These are phyloP conservation scores for Hermatobates lingyangjiaoensis DNA, from an alignment of 1,140 invertebrate genomes.

Conservation along the genomic window DNA sequence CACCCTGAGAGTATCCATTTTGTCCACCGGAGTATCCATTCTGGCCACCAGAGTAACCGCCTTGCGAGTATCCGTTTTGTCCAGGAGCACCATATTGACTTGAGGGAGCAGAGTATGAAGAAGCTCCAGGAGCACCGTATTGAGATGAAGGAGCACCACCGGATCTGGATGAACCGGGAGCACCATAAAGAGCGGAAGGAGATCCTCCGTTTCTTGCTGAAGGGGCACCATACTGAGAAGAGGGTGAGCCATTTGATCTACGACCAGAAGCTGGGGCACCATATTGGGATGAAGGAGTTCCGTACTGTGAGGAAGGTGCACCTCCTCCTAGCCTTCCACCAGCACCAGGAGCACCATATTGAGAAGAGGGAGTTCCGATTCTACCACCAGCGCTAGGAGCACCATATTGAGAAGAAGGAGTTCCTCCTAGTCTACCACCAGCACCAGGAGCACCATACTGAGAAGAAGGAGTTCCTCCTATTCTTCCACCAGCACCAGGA, in stretches of 20 bases:
- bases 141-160: constrained; percentile 4
- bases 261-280: constrained; percentile 5
- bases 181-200: constrained; percentile 2
- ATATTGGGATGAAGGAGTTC: constrained; percentile 4
- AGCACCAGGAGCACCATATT: constrained; percentile 2
- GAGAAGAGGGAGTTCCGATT: not conserved
- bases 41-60: not conserved
- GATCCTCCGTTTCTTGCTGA: not conserved
- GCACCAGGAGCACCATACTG: constrained; percentile 3
- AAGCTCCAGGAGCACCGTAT: constrained; percentile 4
- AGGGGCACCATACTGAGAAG: constrained; percentile 7
- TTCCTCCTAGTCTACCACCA: not conserved
- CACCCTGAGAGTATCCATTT: not conserved
- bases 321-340: not conserved
- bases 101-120: constrained; percentile 4
- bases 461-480: not conserved
- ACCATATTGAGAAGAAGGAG: constrained; percentile 7
- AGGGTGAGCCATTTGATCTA: not conserved
- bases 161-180: not conserved
- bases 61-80: not conserved
- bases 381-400: not conserved
- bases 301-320: constrained; percentile 8
- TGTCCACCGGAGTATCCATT: not conserved
- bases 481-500: not conserved
- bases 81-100: constrained; percentile 2